Evolutionary conservation across 2,797 vertebrate species (phyloP).

Genomic region (Brachymystax lenok): DNA sequence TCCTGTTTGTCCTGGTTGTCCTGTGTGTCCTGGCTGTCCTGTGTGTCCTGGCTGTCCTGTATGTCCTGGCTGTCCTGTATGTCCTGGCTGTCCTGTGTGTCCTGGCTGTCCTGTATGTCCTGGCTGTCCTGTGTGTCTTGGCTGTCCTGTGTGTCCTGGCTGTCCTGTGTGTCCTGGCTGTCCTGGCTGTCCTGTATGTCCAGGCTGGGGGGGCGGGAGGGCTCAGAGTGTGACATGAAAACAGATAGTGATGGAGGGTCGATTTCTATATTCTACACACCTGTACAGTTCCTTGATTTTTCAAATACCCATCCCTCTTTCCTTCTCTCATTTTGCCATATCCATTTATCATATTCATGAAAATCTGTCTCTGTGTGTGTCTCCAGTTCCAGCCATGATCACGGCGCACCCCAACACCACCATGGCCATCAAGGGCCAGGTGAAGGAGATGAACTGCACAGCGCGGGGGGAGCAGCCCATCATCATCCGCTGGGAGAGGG

Average conservation of each 20-base stretch:
- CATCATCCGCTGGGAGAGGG: constrained; percentile 97
- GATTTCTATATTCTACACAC: constrained; percentile 64
- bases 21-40: too few relatives aligned
- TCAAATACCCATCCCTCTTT: constrained; percentile 40
- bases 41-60: not conserved
- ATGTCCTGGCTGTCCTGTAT: not conserved
- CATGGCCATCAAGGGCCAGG: constrained; percentile 94
- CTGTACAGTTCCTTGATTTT: constrained; percentile 55
- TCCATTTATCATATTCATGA: constrained; percentile 53
- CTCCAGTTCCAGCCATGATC: constrained; percentile 95
- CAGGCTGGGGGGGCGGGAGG: constrained; percentile 12
- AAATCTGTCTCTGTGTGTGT: not conserved
- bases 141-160: too few relatives aligned
- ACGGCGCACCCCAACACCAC: constrained; percentile 97
- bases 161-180: too few relatives aligned
- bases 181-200: too few relatives aligned
- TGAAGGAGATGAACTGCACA: constrained; percentile 95
- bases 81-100: too few relatives aligned
- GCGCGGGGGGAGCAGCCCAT: constrained; percentile 96
- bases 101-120: too few relatives aligned
- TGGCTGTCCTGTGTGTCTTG: too few relatives aligned
- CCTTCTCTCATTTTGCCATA: constrained; percentile 58
- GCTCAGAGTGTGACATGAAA: constrained; percentile 70
- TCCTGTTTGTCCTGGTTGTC: too few relatives aligned
- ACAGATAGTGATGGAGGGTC: constrained; percentile 14